Base-by-base conservation (phyloP, 1,140 invertebrate species). In the Melanaphis sacchari region DNA sequence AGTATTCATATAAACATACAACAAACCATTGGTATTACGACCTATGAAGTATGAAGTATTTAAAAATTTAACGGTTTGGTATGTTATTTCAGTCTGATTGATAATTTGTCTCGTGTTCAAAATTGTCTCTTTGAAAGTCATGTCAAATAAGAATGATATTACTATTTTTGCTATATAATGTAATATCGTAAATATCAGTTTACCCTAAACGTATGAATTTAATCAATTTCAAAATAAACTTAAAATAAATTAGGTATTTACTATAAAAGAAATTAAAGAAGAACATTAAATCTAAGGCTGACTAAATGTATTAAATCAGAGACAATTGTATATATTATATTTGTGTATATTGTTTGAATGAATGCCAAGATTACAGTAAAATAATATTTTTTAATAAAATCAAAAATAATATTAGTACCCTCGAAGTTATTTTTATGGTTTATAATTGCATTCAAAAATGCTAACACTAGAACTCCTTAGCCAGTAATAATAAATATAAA, bases 371-470 rank as follows among this genome's bases (percentile, higher is more conserved):
- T n/a, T 18, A 76, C 59, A 76, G 15, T 18, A 76, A 76, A n/a
- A 76, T 76, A n/a, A 76, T 76, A 76, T 76, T 76, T 76, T 76
- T 66, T 66, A n/a, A n/a, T 76, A 18, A 76, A 76, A 76, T 76
- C 31, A n/a, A 76, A 76, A 76, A 76, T 76, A 76, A n/a, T 76
- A n/a, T 76, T 76, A n/a, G 15, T 76, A 76, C 36, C 15, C 59
- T n/a, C 31, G 21, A 18, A 76, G 31, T n/a, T 76, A 76, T 36
- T n/a, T 76, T 59, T 9, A 59, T 31, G 54, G 54, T 31, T 59
- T 15, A 59, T 18, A 49, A 49, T 59, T n/a, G 15, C 59, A n/a
- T 6, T n/a, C 59, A 76, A 76, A 76, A 76, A 18, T n/a, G 15
- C n/a, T 5, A 76, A 66, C n/a, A 76, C 31, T 21, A n/a, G 31